Conservation (phyloP, 2,113 vertebrate genomes). For the Eupsittula cactorum region DNA sequence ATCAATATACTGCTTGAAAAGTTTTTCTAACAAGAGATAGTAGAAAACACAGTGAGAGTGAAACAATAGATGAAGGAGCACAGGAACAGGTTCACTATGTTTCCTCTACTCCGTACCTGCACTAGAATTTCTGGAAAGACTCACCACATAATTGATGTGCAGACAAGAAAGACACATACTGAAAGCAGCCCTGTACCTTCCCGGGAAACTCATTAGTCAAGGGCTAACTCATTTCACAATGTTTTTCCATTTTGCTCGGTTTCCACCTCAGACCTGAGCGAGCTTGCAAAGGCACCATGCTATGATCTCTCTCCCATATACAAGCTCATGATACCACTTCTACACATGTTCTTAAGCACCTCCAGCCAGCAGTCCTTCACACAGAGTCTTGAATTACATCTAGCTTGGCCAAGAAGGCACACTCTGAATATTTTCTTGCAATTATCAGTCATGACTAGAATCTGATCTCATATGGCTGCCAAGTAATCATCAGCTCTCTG, state of each 20-base stretch:
- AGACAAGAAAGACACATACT: not conserved
- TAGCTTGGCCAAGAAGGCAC: not conserved
- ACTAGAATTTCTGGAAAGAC: not conserved
- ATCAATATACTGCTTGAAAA: not conserved
- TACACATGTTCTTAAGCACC: not conserved
- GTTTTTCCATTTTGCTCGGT: not conserved
- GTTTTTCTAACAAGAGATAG: not conserved
- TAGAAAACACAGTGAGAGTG: not conserved
- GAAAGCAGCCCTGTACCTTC: not conserved
- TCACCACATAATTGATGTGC: not conserved
- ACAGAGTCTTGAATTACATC: not conserved
- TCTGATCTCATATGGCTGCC: not conserved
- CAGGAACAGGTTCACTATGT: not conserved
- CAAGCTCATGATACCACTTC: not conserved
- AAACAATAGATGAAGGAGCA: not conserved
- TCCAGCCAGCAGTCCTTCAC: not conserved
- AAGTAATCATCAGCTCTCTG: not conserved
- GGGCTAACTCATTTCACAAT: not conserved
- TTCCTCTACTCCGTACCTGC: not conserved
- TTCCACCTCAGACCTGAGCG: not conserved
- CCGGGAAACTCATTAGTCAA: not conserved
- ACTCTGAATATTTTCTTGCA: not conserved
- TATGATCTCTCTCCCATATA: not conserved
- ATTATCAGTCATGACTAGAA: constrained; percentile 12
- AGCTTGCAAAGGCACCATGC: not conserved